Base-by-base conservation (phyloP, 2,113 vertebrate species). In the Oophaga pumilio region DNA sequence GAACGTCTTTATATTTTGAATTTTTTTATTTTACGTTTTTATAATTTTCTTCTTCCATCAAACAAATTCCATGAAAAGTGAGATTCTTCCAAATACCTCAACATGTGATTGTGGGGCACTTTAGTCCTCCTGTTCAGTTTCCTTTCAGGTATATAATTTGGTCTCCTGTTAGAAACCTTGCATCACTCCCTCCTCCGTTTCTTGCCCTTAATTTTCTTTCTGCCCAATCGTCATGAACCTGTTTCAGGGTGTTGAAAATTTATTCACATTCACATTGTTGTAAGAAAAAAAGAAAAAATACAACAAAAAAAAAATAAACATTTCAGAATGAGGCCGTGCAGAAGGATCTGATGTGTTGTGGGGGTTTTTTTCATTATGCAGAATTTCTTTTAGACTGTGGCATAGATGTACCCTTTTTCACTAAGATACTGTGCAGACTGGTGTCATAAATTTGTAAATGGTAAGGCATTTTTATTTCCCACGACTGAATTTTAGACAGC, bases 211-310 rank as follows among this genome's bases (percentile, higher is more conserved):
- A 10, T 7, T 76, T 57, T 1, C 50, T 56, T 24, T 82, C 76
- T 43, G 74, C 66, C 68, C 26, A 66, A 12, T 22, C 18, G 7
- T 49, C 11, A n/a, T 0, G 49, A 59, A 64, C 24, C 53, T 88
- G 59, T 76, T 88, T 88, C 87, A 84, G 81, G 78, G 79, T 87
- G 87, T 88, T 88, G 87, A 74, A 66, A 84, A 84, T 77, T 87
- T 82, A 59, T 87, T 88, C 86, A 87, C 86, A 83, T 74, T 87
- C 81, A 84, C 81, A 57, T 82, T 83, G 87, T 83, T 76, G 59
- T 78, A 86, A 56, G 50, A 82, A 87, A 81, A 82, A 22, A 64
- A 62, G 20, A 62, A 82, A 82, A 71, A 87, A 33, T 60, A 82
- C 50, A 85, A 74, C 15, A 83, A 82, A 86, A 88, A 83, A 82